Percentiles rank a stretch among this genome's conserved stretches.
These are phyloP conservation scores for Pitangus sulphuratus DNA, from an alignment of 2,797 vertebrate species.

Conservation along the genomic window DNA sequence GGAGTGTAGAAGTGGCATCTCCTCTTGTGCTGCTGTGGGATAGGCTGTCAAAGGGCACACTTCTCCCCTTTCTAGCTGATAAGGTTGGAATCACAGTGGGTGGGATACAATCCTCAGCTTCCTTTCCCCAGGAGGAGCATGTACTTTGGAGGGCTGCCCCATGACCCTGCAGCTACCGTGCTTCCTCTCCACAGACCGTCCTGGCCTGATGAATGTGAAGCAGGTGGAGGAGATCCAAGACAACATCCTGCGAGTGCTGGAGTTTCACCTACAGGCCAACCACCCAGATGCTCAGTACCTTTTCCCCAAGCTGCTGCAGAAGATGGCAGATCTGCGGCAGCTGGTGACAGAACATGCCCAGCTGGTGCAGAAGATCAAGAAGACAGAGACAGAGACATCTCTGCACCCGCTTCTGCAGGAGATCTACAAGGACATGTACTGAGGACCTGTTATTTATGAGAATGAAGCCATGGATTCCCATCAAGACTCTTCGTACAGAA, in stretches of 20 bases:
- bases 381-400: slow-evolving; percentile 94
- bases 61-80: neutral
- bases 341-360: slow-evolving; percentile 95
- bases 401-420: slow-evolving; percentile 97
- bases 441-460: slow-evolving; percentile 68
- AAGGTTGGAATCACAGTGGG: neutral
- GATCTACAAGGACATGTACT: slow-evolving; percentile 99
- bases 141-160: neutral
- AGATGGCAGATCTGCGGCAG: slow-evolving; percentile 98
- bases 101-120: neutral
- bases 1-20: neutral
- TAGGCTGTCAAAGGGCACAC: accelerated
- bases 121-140: neutral
- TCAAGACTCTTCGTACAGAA: slow-evolving; percentile 57
- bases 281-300: slow-evolving; percentile 95
- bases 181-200: slow-evolving; percentile 86
- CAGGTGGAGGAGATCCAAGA: slow-evolving; percentile 98
- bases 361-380: slow-evolving; percentile 98
- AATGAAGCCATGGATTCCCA: slow-evolving; percentile 70
- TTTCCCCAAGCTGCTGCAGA: slow-evolving; percentile 98
- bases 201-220: slow-evolving; percentile 93
- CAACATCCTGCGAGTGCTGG: slow-evolving; percentile 91
- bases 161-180: neutral
- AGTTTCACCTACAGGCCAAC: slow-evolving; percentile 93
- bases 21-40: neutral